Evolutionary conservation across 1,140 invertebrate species (phyloP).

Genomic region (Orius laevigatus): DNA sequence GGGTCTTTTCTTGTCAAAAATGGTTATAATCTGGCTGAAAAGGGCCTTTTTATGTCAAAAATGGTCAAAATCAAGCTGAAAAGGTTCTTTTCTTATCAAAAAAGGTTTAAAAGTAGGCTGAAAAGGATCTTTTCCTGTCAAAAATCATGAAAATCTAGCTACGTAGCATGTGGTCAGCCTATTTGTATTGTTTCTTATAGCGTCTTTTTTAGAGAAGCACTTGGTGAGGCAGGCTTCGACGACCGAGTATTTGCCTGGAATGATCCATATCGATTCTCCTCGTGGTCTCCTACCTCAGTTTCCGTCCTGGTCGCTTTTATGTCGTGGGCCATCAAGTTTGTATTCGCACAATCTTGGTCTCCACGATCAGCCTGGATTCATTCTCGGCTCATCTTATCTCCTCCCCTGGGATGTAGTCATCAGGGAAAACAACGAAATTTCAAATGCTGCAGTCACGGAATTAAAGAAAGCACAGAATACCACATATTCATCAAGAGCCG

Average conservation of each 20-base stretch:
- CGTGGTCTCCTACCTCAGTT: slow-evolving; percentile 66
- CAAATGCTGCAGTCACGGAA: background rate
- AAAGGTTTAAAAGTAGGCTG: too few species aligned
- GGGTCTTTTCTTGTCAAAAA: too few species aligned
- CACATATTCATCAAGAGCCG: background rate
- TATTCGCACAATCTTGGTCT: slow-evolving; percentile 82
- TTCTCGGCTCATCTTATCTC: slow-evolving; percentile 76
- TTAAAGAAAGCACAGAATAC: background rate
- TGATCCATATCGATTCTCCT: slow-evolving; percentile 69
- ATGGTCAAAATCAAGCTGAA: too few species aligned
- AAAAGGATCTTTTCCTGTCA: too few species aligned
- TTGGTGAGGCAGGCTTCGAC: slow-evolving; percentile 61
- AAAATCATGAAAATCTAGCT: too few species aligned
- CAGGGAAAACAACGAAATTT: slow-evolving; percentile 18
- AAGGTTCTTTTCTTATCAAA: too few species aligned
- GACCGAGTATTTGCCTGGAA: slow-evolving; percentile 76
- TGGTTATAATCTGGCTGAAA: too few species aligned
- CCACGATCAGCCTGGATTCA: slow-evolving; percentile 67
- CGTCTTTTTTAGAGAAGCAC: slow-evolving; percentile 35
- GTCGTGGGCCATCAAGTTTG: slow-evolving; percentile 72
- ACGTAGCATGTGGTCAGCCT: background rate
- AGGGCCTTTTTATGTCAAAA: too few species aligned
- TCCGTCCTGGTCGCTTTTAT: slow-evolving; percentile 83
- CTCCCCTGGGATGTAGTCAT: slow-evolving; percentile 91
- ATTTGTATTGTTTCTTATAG: background rate